A percentile compares a stretch with the other conserved stretches of the same genome.
These are phyloP conservation scores for Ascidia mentula DNA, from an alignment of 23 tunicate genomes.

Conservation along the genomic window DNA sequence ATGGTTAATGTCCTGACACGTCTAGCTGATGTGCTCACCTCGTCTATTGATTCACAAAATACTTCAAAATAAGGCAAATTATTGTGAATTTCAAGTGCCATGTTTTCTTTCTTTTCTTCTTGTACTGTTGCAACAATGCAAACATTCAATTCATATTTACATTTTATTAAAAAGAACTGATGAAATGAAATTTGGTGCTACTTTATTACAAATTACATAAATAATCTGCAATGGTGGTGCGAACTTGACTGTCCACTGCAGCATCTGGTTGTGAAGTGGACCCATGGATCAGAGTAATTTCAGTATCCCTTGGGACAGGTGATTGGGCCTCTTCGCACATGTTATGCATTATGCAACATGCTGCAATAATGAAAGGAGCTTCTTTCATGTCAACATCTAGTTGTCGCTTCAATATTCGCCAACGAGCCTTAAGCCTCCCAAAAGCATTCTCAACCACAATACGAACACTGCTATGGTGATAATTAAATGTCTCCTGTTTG, in stretches of 20 bases:
- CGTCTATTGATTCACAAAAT: not conserved
- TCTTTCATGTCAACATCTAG: slow-evolving; percentile 12
- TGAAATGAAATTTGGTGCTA: not conserved
- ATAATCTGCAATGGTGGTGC: not conserved
- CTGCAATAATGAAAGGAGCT: slow-evolving; percentile 24
- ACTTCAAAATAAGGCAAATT: not conserved
- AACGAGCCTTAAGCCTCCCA: not conserved
- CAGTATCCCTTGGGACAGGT: slow-evolving; percentile 20
- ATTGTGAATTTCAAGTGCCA: not conserved
- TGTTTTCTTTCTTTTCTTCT: not conserved
- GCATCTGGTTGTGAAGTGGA: not conserved
- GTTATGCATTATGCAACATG: no score
- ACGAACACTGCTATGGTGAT: slow-evolving; percentile 18
- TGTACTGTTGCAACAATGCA: no score
- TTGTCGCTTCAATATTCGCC: not conserved
- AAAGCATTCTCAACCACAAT: slow-evolving; percentile 19
- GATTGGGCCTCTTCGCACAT: slow-evolving; percentile 13
- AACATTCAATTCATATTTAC: no score
- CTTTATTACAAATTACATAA: not conserved
- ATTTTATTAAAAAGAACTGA: not conserved
- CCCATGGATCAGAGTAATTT: not conserved
- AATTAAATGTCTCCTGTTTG: slow-evolving; percentile 23
- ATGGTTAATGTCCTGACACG: not conserved
- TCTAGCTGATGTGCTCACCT: slow-evolving; percentile 2
- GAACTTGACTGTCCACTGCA: slow-evolving; percentile 7